Evolutionary conservation across 1,140 invertebrate species (phyloP), one percentile per base, ranked within the genome.

Genomic region (Hermetia illucens): DNA sequence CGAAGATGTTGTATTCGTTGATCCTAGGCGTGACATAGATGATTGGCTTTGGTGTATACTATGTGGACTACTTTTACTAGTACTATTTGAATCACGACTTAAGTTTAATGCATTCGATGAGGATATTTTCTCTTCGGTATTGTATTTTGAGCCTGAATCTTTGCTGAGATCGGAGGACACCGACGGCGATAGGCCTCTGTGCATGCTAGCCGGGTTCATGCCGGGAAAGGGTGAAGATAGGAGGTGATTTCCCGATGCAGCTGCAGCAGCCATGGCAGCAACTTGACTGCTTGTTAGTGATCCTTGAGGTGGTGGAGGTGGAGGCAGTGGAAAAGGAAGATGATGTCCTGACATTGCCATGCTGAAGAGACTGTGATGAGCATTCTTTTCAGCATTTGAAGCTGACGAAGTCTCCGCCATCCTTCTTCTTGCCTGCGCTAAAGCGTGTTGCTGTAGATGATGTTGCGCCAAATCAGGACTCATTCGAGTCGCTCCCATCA

Each of bases 81-180:
- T n/a, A n/a, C 16, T 20, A 24, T 22, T 21, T 10, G 47, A 49
- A 34, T 60, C 57, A 6, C 61, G 50, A 55, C 74, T 82, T 39
- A 84, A 62, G 54, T 84, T 84, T 9, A 84, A 53, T 9, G 75
- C 78, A 37, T 32, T 36, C 21, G 20, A 24, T 10, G 18, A n/a
- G 18, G 13, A 16, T n/a, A 9, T 15, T 16, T 21, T 21, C 9
- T 39, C 25, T 19, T 36, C 34, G 20, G 15, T 8, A 12, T n/a
- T n/a, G n/a, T n/a, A n/a, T n/a, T n/a, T n/a, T n/a, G n/a, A n/a
- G n/a, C n/a, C n/a, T n/a, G n/a, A n/a, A n/a, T 8, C 5, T 5
- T 15, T 15, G 20, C 16, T 13, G 24, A 13, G 13, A 9, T 27
- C 13, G 8, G 24, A 27, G 24, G 24, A 27, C 24, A 27, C 54